Evolutionary conservation across 2,113 vertebrate species (phyloP).

Genomic region (Podarcis muralis): DNA sequence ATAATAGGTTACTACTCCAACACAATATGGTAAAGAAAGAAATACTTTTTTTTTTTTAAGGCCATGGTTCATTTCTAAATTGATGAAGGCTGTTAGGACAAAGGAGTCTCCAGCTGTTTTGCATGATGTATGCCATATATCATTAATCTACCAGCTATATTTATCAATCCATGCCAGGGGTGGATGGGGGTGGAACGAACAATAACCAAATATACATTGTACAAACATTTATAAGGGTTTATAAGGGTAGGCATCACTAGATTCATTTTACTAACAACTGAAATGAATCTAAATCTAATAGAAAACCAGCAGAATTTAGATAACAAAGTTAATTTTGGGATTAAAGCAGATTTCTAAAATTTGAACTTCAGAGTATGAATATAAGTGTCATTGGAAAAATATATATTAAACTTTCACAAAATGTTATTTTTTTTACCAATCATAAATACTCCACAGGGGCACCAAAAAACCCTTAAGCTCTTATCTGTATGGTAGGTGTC

Average conservation of each 20-base stretch:
- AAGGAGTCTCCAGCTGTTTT: neutral
- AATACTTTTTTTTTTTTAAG: neutral
- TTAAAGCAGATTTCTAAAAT: neutral
- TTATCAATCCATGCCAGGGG: neutral
- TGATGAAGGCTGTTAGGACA: accelerated
- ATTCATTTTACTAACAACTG: neutral
- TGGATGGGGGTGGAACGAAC: too few species aligned
- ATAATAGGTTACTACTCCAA: neutral
- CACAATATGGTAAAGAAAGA: neutral
- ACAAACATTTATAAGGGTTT: neutral
- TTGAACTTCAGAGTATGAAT: neutral
- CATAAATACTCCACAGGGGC: neutral
- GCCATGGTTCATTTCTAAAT: neutral
- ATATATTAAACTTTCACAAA: neutral
- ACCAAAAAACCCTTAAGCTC: neutral
- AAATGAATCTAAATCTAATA: neutral
- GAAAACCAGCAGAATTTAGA: neutral
- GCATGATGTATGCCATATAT: neutral
- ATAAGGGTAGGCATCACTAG: neutral
- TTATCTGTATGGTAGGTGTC: neutral
- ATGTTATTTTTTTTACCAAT: neutral
- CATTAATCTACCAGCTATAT: neutral
- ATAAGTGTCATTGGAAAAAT: neutral
- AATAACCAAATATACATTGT: neutral
- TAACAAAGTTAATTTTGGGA: neutral